phyloP scores from a whole-genome alignment of 2,888 invertebrate species.

The Cosmia trapezina region DNA sequence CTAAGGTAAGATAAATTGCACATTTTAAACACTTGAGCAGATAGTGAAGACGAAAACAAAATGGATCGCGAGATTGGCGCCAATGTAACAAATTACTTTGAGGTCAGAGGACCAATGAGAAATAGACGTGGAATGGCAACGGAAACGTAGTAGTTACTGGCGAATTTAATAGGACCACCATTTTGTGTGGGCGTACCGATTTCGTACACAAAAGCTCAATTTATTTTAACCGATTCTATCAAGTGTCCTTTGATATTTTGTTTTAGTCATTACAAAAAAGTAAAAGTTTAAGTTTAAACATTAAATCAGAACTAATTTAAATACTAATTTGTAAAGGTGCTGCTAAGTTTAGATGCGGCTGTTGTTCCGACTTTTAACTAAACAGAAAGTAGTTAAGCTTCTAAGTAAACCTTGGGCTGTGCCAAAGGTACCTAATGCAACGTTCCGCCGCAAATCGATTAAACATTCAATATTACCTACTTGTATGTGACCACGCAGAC shows the following conservation, averaged over 20 bases:
- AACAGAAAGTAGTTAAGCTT: neutral
- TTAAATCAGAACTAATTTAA: conserved; percentile 20
- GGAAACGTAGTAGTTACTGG: conserved; percentile 13
- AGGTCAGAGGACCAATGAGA: conserved; percentile 30
- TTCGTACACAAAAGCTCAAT: conserved; percentile 2
- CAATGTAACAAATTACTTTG: conserved; percentile 40
- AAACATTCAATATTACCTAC: neutral
- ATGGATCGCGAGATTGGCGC: conserved; percentile 42
- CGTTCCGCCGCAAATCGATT: neutral
- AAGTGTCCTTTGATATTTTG: conserved; percentile 14
- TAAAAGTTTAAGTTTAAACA: conserved; percentile 29
- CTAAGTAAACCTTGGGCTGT: neutral
- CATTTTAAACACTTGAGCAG: conserved; percentile 17
- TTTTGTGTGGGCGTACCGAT: conserved; percentile 8
- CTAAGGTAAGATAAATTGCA: conserved; percentile 93
- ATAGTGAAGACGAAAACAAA: conserved; percentile 19
- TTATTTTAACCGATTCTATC: conserved; percentile 7
- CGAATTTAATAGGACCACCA: conserved; percentile 25
- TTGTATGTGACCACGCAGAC: neutral
- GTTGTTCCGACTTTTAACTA: neutral
- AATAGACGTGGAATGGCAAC: conserved; percentile 26
- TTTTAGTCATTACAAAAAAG: conserved; percentile 13
- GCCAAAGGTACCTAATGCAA: neutral
- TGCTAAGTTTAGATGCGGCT: neutral
- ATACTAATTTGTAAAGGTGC: neutral